Conservation (phyloP, 2,888 invertebrate species). For the Piscicola geometra region DNA sequence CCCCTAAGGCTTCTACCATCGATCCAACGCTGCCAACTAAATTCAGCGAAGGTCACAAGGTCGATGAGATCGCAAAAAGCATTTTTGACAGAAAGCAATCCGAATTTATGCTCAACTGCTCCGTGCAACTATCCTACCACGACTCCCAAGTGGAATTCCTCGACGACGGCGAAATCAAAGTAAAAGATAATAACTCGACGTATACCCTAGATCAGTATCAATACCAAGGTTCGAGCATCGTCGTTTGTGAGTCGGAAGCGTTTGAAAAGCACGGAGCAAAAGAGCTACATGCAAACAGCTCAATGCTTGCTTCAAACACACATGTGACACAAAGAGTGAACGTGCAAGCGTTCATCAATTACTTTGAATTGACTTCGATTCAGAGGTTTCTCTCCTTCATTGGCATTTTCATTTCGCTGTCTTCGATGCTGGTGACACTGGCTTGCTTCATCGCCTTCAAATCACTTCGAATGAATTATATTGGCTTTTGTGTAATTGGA, state of each 20-base stretch:
- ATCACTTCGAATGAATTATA: conserved; percentile 58
- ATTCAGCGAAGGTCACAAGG: background rate
- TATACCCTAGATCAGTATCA: background rate
- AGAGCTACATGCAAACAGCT: background rate
- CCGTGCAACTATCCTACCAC: background rate
- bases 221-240: background rate
- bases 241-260: background rate
- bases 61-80: background rate
- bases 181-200: background rate
- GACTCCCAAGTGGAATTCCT: background rate
- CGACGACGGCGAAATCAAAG: conserved; percentile 20
- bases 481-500: conserved; percentile 61
- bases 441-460: conserved; percentile 57
- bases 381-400: conserved; percentile 60
- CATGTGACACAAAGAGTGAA: no score
- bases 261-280: background rate
- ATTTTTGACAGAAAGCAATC: background rate
- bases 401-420: conserved; percentile 62
- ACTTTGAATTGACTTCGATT: conserved; percentile 26
- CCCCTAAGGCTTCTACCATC: background rate
- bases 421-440: conserved; percentile 58
- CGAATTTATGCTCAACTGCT: conserved; percentile 21
- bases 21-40: no score
- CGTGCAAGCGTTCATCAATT: conserved; percentile 24
- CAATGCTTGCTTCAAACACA: background rate